These are phyloP conservation scores for Echinops telfairi DNA, from an alignment of 2,113 vertebrate genomes.

Conservation along the genomic window DNA sequence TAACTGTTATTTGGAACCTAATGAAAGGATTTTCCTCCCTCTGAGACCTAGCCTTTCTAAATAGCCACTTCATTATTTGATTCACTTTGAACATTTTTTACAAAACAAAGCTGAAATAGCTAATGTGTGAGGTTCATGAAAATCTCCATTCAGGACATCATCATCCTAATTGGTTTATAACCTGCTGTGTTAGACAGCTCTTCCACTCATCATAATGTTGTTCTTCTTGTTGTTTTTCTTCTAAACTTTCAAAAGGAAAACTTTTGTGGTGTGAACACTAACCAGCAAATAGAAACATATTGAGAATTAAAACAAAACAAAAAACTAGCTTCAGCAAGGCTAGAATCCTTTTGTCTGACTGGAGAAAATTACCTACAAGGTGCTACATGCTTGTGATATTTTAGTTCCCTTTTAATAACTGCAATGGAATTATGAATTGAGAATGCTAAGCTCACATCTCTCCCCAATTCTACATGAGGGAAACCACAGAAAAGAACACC, in stretches of 20 bases:
- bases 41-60: constrained; percentile 62
- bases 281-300: constrained; percentile 46
- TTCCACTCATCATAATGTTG: background rate
- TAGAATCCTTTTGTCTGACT: constrained; percentile 34
- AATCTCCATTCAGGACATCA: constrained; percentile 58
- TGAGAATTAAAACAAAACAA: background rate
- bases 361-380: constrained; percentile 50
- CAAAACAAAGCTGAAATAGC: constrained; percentile 61
- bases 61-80: constrained; percentile 74
- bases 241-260: constrained; percentile 69
- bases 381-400: background rate
- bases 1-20: constrained; percentile 73
- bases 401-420: constrained; percentile 28
- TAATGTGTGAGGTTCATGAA: constrained; percentile 63
- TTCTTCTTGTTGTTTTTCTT: background rate
- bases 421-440: constrained; percentile 8
- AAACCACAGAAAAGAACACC: constrained; percentile 21
- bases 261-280: constrained; percentile 55
- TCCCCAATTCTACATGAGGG: background rate
- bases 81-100: constrained; percentile 71
- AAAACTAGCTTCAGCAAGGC: background rate
- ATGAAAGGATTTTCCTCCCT: constrained; percentile 65
- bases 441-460: background rate
- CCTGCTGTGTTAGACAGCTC: constrained; percentile 69
- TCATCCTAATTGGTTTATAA: constrained; percentile 72